phyloP scores from a whole-genome alignment of 2,113 vertebrate species.

The Crotalus viridis region DNA sequence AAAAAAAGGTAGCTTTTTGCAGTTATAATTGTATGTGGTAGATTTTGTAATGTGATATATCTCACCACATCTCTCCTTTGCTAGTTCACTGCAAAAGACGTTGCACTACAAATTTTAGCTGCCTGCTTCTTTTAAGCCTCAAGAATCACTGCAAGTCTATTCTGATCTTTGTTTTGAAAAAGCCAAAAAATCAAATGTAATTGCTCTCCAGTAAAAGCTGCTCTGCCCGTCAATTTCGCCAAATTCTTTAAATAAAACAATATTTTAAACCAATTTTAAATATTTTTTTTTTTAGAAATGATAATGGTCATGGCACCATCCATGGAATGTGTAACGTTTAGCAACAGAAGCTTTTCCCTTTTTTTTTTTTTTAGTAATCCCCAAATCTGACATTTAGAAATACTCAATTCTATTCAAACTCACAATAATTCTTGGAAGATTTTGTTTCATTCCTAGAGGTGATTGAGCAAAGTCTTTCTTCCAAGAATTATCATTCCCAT shows the following conservation, averaged over 20 bases:
- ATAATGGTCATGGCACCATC: background rate
- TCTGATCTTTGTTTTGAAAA: background rate
- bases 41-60: background rate
- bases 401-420: background rate
- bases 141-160: background rate
- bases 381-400: background rate
- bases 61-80: background rate
- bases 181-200: background rate
- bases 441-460: background rate
- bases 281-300: background rate
- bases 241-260: background rate
- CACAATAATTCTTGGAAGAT: background rate
- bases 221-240: background rate
- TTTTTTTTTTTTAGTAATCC: background rate
- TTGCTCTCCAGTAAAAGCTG: background rate
- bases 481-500: background rate
- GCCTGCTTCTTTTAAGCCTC: background rate
- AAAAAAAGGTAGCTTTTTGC: background rate
- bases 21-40: background rate
- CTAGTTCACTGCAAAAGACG: background rate
- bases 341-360: background rate
- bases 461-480: background rate
- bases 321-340: background rate
- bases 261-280: background rate
- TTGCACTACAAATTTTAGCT: background rate